Conservation (phyloP, 2,888 invertebrate genomes). For the Gnatocerus cornutus region DNA sequence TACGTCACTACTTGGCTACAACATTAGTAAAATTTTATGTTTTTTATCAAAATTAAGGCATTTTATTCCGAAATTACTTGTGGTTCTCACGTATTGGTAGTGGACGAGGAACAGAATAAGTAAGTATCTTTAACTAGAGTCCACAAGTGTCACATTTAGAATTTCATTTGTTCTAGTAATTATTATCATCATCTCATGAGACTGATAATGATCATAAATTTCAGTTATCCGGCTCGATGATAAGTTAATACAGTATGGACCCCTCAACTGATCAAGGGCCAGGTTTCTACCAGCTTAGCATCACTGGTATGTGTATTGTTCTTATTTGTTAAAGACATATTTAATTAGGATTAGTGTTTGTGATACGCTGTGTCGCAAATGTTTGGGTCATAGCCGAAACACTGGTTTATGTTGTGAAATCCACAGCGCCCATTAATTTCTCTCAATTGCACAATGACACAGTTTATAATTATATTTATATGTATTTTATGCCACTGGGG, state of each 20-base stretch:
- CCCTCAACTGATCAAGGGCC: conserved; percentile 66
- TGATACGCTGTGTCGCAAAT: conserved; percentile 4
- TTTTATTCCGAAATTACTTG: conserved; percentile 32
- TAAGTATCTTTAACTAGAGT: conserved; percentile 5
- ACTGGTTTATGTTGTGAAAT: background rate
- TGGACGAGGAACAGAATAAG: conserved; percentile 6
- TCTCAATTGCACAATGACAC: conserved; percentile 16
- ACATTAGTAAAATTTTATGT: conserved; percentile 36
- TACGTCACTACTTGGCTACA: conserved; percentile 44
- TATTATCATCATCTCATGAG: background rate
- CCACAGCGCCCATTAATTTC: conserved; percentile 6
- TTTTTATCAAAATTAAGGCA: conserved; percentile 46
- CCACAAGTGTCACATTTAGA: conserved; percentile 3
- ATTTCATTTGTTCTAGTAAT: background rate
- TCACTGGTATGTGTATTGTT: conserved; percentile 73
- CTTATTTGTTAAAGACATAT: background rate
- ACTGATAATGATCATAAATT: conserved; percentile 17
- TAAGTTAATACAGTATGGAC: conserved; percentile 56
- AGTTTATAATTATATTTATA: background rate
- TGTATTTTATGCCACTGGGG: background rate
- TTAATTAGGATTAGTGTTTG: conserved; percentile 16
- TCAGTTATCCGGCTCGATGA: conserved; percentile 38
- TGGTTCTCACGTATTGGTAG: conserved; percentile 31
- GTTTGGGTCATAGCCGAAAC: conserved; percentile 13
- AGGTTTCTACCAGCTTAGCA: conserved; percentile 79